A percentile compares a stretch with the other conserved stretches of the same genome.
Conservation (phyloP, 2,113 vertebrate genomes). For the Cottus gobio region DNA sequence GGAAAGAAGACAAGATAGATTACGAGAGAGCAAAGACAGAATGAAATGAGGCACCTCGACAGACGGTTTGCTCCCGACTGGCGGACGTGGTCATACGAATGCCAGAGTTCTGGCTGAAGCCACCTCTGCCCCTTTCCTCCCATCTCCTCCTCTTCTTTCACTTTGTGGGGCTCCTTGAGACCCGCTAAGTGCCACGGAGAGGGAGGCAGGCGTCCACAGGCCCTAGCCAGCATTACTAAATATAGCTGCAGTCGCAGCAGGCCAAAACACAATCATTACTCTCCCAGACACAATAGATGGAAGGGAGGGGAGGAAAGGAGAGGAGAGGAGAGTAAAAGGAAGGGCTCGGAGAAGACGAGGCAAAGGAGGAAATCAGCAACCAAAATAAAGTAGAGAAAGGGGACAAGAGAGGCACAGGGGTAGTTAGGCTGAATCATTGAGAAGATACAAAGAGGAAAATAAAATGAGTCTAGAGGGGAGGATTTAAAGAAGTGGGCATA, state of each 20-base stretch:
- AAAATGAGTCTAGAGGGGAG: constrained; percentile 15
- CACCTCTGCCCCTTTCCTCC: constrained; percentile 22
- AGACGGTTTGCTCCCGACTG: constrained; percentile 39
- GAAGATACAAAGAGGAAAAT: constrained; percentile 27
- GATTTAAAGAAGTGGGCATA: constrained; percentile 6
- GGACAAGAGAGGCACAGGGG: not conserved
- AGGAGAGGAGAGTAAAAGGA: not conserved
- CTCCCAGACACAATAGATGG: constrained; percentile 68
- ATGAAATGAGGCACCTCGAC: constrained; percentile 3
- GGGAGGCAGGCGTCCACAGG: constrained; percentile 65
- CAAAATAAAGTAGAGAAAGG: constrained; percentile 16
- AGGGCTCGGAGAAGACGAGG: not conserved
- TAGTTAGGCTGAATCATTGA: constrained; percentile 34
- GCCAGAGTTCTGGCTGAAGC: constrained; percentile 24
- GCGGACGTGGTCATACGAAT: constrained; percentile 28
- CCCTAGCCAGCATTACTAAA: constrained; percentile 72
- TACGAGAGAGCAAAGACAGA: not conserved
- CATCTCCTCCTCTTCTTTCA: constrained; percentile 16
- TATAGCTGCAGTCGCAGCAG: constrained; percentile 72
- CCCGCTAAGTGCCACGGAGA: constrained; percentile 62
- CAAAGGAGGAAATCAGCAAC: constrained; percentile 17
- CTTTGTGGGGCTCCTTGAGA: constrained; percentile 69
- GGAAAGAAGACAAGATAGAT: constrained; percentile 15
- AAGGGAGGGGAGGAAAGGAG: constrained; percentile 6
- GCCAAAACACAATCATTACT: constrained; percentile 79